These are phyloP conservation scores for Chromoteleia sp. DNA, from an alignment of 2,888 invertebrate genomes.

Conservation along the genomic window DNA sequence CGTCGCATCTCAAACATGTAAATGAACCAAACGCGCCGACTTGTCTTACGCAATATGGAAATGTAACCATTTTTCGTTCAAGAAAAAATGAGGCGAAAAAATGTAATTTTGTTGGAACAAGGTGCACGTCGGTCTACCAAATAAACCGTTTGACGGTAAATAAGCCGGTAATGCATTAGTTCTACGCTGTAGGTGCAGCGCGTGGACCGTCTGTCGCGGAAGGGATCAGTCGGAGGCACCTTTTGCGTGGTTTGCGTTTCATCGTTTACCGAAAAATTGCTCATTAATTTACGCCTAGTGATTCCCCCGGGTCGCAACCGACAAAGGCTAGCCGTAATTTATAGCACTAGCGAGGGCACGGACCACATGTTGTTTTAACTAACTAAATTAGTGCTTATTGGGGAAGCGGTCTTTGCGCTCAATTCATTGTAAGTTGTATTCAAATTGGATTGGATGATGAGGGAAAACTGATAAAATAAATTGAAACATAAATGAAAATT, in stretches of 20 bases:
- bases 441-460: slow-evolving; percentile 12
- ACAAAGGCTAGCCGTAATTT: slow-evolving; percentile 57
- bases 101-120: slow-evolving; percentile 24
- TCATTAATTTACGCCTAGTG: slow-evolving; percentile 74
- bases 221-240: slow-evolving; percentile 65
- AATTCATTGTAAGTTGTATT: slow-evolving; percentile 31
- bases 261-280: slow-evolving; percentile 76
- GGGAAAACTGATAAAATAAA: neutral
- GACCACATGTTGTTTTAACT: slow-evolving; percentile 59
- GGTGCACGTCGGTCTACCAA: slow-evolving; percentile 20
- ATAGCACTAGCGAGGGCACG: slow-evolving; percentile 24
- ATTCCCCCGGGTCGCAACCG: slow-evolving; percentile 39
- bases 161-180: slow-evolving; percentile 73
- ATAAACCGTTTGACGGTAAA: slow-evolving; percentile 54
- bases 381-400: slow-evolving; percentile 29
- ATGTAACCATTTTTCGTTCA: no score
- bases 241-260: slow-evolving; percentile 74
- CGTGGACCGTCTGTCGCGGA: slow-evolving; percentile 77
- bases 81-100: slow-evolving; percentile 12
- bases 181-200: slow-evolving; percentile 65
- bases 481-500: no score
- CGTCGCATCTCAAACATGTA: neutral
- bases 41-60: no score
- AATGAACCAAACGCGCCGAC: no score
- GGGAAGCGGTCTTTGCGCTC: slow-evolving; percentile 1